Evolutionary conservation across 2,113 vertebrate genomes (phyloP).

Genomic region (Otus sunia): DNA sequence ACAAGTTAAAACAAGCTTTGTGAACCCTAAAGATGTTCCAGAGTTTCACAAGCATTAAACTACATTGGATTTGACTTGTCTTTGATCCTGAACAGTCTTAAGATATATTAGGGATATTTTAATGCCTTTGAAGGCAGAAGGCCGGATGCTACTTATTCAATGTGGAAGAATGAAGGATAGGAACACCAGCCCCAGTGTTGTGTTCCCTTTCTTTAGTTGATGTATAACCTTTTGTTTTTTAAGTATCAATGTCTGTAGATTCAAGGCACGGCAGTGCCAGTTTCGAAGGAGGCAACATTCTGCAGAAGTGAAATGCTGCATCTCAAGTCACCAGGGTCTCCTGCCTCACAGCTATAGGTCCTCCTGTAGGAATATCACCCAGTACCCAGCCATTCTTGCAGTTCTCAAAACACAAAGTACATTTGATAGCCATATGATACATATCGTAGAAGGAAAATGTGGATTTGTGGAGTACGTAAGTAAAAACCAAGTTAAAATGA

Average conservation of each 20-base stretch:
- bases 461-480: not conserved
- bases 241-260: not conserved
- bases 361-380: not conserved
- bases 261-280: fast-evolving
- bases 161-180: not conserved
- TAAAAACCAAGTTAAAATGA: not conserved
- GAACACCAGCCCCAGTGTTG: not conserved
- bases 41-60: constrained; percentile 34
- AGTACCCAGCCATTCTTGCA: not conserved
- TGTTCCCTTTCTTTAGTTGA: not conserved
- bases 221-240: not conserved
- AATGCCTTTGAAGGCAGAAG: not conserved
- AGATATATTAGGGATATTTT: not conserved
- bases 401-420: not conserved
- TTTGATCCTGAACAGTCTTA: constrained; percentile 1
- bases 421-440: not conserved
- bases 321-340: not conserved
- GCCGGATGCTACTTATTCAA: not conserved
- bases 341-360: not conserved
- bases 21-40: not conserved
- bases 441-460: not conserved
- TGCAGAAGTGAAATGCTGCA: not conserved
- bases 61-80: not conserved
- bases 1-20: constrained; percentile 41
- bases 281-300: not conserved